phyloP scores from a whole-genome alignment of 2,888 invertebrate species.

The Parnassius smintheus region DNA sequence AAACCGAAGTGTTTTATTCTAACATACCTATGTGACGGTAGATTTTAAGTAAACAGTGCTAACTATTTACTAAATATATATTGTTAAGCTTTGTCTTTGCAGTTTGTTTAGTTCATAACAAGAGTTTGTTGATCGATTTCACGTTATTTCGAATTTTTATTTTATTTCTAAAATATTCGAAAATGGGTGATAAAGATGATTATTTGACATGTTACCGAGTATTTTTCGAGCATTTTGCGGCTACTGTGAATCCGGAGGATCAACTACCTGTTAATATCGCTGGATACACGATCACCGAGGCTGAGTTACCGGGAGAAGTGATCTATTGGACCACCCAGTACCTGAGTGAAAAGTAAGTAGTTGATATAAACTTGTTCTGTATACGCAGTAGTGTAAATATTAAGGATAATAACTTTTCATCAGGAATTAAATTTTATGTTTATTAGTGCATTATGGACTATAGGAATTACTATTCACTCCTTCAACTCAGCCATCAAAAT shows the following conservation, averaged over 20 bases:
- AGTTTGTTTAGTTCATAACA: conserved; percentile 25
- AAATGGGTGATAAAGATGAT: conserved; percentile 83
- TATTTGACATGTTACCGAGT: conserved; percentile 85
- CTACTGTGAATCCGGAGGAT: conserved; percentile 85
- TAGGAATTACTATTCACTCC: too few species aligned
- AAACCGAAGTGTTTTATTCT: conserved; percentile 30
- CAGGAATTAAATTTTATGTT: too few species aligned
- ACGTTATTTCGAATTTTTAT: conserved; percentile 28
- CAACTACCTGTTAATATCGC: conserved; percentile 87
- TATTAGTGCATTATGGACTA: too few species aligned
- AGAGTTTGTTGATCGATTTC: conserved; percentile 35
- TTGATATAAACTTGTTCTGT: neutral
- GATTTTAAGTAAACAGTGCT: conserved; percentile 27
- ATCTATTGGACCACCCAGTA: conserved; percentile 89
- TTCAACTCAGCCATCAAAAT: too few species aligned
- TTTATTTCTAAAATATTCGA: conserved; percentile 33
- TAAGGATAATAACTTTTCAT: too few species aligned
- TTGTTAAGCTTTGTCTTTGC: conserved; percentile 24
- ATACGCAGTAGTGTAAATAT: too few species aligned
- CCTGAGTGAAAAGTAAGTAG: conserved; percentile 88
- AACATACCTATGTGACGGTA: conserved; percentile 29
- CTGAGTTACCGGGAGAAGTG: conserved; percentile 87
- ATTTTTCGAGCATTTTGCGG: conserved; percentile 87
- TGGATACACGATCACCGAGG: conserved; percentile 84
- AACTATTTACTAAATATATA: conserved; percentile 20